Base-by-base conservation (phyloP, 2,888 invertebrate genomes). In the Euspilapteryx auroguttella region DNA sequence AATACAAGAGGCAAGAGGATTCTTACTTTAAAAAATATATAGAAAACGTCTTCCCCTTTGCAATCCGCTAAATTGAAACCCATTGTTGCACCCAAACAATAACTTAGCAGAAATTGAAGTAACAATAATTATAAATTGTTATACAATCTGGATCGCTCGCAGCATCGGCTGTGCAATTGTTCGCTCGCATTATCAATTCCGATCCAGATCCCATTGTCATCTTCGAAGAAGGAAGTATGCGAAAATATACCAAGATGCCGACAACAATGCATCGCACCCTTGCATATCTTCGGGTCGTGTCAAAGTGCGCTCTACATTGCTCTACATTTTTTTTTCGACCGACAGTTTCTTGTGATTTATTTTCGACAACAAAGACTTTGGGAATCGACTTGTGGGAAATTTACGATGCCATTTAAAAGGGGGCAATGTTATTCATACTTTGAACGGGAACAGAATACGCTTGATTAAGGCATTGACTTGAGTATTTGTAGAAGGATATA, bases 291-390 rank as follows among this genome's bases (percentile, higher is more conserved):
- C 31, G 28, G 38, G 42, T 45, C 40, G n/a, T 21, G 4, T 27
- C 13, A 12, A 8, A 34, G 29, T 41, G 48, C 50, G 43, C 42
- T 47, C 45, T 17, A 32, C 17, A 46, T 51, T 54, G 47, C 55
- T 57, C 61, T 63, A 62, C 58, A 64, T 49, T 63, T 69, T 61
- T 57, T 55, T 54, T 55, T 1, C 27, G 29, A 27, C 45, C 56
- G 58, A 55, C 57, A 55, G 54, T 57, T 56, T 53, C 42, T 45
- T 27, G 47, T 73, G 68, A 69, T 69, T 71, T 71, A 73, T 69
- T 66, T 59, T 55, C 54, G 61, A 66, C 68, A 68, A 64, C 65
- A 64, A 65, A 63, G 47, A 51, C 44, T 48, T 44, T 46, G 42
- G 38, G 45, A 41, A 42, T 41, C 42, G 45, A 38, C 39, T 57